phyloP scores from a whole-genome alignment of 2,888 invertebrate species.

The Brachypalpus laphriformis region DNA sequence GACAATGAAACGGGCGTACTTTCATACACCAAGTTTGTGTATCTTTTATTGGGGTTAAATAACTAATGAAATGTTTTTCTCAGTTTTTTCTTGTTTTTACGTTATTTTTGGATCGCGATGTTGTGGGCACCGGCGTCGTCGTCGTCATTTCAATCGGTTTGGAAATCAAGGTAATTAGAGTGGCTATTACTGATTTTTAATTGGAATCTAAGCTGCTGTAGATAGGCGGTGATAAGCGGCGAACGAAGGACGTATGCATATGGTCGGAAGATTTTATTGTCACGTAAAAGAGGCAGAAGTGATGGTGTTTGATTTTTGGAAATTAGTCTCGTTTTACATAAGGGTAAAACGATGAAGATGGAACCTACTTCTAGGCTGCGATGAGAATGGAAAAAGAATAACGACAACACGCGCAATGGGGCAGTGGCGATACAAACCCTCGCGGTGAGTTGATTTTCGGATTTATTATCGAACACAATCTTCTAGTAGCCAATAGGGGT shows the following conservation, averaged over 20 bases:
- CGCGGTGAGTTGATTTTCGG: too few species aligned
- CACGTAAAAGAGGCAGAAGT: conserved; percentile 13
- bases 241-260: conserved; percentile 47
- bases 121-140: conserved; percentile 30
- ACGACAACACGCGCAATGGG: too few species aligned
- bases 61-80: conserved; percentile 64
- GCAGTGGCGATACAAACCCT: too few species aligned
- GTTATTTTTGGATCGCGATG: conserved; percentile 33
- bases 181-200: conserved; percentile 51
- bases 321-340: conserved; percentile 19
- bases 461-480: too few species aligned
- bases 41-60: conserved; percentile 72
- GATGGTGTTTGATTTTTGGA: not conserved
- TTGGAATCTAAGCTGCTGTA: conserved; percentile 37
- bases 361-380: too few species aligned
- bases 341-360: too few species aligned
- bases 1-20: conserved; percentile 57
- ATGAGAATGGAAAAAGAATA: too few species aligned
- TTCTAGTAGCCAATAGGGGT: too few species aligned
- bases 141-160: conserved; percentile 36
- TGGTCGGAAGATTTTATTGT: conserved; percentile 32
- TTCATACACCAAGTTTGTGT: conserved; percentile 2
- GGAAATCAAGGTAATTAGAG: conserved; percentile 66
- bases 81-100: conserved; percentile 5
- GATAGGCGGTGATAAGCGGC: conserved; percentile 35